Conservation (phyloP, 2,797 vertebrate species). For the Periophthalmus magnuspinnatus region DNA sequence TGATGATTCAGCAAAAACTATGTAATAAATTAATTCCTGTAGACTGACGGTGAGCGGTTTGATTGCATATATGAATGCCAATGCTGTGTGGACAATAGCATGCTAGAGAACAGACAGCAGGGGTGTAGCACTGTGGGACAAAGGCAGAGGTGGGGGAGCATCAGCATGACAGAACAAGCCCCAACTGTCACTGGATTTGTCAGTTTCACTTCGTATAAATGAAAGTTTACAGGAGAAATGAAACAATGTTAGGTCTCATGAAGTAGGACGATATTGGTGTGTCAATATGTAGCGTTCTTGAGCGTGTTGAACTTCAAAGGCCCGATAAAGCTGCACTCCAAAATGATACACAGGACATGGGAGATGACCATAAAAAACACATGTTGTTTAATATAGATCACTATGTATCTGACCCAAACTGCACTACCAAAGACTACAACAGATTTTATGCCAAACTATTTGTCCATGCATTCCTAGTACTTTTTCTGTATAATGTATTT, state of each 20-base stretch:
- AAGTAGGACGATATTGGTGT: too few relatives aligned
- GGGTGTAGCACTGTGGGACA: background rate
- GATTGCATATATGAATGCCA: slow-evolving; percentile 42
- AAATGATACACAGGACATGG: too few relatives aligned
- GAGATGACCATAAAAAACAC: too few relatives aligned
- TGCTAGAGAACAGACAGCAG: background rate
- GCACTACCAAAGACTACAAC: too few relatives aligned
- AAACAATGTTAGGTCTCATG: background rate
- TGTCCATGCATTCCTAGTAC: too few relatives aligned
- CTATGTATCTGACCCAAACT: too few relatives aligned
- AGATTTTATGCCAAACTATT: too few relatives aligned
- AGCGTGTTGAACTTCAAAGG: too few relatives aligned
- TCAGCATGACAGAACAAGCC: background rate
- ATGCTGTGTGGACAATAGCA: slow-evolving; percentile 18
- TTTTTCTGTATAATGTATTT: too few relatives aligned
- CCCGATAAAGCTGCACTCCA: too few relatives aligned
- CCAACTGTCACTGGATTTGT: background rate
- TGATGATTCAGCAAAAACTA: slow-evolving; percentile 40
- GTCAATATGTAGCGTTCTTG: too few relatives aligned
- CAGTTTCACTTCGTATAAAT: background rate
- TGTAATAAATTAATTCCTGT: slow-evolving; percentile 30
- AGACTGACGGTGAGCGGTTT: slow-evolving; percentile 21
- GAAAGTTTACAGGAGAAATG: background rate
- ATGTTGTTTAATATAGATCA: too few relatives aligned
- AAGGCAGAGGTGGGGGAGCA: background rate